phyloP scores from a whole-genome alignment of 2,797 vertebrate species.

The Pseudotriccus pelzelni region DNA sequence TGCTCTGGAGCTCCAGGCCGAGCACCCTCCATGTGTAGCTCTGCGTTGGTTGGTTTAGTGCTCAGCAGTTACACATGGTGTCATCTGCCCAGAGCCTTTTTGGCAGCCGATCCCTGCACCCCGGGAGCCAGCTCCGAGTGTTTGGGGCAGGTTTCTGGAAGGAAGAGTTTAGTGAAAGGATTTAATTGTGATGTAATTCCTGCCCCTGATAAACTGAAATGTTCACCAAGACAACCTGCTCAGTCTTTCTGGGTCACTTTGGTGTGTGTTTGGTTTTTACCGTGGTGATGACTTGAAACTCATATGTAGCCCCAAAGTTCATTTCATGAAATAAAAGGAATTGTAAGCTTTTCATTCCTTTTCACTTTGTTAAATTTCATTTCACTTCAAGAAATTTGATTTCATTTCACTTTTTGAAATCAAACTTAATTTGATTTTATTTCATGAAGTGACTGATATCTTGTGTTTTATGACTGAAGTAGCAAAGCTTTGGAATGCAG shows the following conservation, averaged over 20 bases:
- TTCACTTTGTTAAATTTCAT: neutral
- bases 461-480: neutral
- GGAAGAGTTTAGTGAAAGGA: neutral
- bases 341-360: neutral
- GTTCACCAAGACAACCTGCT: neutral
- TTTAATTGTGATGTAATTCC: neutral
- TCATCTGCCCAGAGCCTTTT: neutral
- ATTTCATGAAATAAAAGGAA: neutral
- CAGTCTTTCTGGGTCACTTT: neutral
- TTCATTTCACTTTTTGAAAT: neutral
- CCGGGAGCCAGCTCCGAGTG: neutral
- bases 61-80: accelerated
- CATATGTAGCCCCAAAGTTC: neutral
- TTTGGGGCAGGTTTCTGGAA: neutral
- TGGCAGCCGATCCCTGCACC: neutral
- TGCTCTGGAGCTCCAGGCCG: neutral
- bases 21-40: neutral
- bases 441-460: neutral
- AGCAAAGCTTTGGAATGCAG: neutral
- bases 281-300: neutral
- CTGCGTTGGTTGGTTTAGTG: neutral
- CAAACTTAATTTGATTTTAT: neutral
- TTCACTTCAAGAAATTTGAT: neutral
- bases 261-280: neutral
- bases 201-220: neutral